Conservation (phyloP, 2,113 vertebrate genomes). For the zebrafish (Danio rerio) region DNA sequence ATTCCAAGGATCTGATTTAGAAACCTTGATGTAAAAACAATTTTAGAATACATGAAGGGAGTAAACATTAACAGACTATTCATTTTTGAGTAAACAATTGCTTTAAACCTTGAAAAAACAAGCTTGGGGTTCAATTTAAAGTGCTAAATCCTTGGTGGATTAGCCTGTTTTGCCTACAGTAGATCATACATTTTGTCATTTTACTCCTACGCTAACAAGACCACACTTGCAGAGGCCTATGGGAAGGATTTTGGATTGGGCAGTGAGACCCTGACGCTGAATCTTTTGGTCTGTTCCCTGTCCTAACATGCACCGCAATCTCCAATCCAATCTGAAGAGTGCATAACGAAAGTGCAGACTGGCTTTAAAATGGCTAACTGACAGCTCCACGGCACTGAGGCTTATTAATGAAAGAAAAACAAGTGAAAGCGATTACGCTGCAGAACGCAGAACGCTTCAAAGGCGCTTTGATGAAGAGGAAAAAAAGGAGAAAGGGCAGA, state of each 20-base stretch:
- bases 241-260: conserved; percentile 20
- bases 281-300: conserved; percentile 2
- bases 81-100: too few relatives aligned
- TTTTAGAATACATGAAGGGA: too few relatives aligned
- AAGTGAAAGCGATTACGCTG: conserved; percentile 46
- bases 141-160: not conserved
- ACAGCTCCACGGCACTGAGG: conserved; percentile 7
- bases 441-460: conserved; percentile 47
- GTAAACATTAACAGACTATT: too few relatives aligned
- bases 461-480: not conserved
- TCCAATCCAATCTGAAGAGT: conserved; percentile 22
- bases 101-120: too few relatives aligned
- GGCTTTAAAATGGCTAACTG: conserved; percentile 37
- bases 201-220: conserved; percentile 16
- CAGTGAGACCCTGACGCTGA: not conserved
- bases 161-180: not conserved
- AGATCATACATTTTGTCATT: conserved; percentile 1
- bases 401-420: conserved; percentile 50
- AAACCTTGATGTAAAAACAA: not conserved
- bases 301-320: conserved; percentile 29
- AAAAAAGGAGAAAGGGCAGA: not conserved
- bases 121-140: not conserved
- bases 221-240: conserved; percentile 27
- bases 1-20: not conserved
- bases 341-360: conserved; percentile 25